These are phyloP conservation scores for Falco rusticolus DNA, from an alignment of 2,797 vertebrate genomes.

Conservation along the genomic window DNA sequence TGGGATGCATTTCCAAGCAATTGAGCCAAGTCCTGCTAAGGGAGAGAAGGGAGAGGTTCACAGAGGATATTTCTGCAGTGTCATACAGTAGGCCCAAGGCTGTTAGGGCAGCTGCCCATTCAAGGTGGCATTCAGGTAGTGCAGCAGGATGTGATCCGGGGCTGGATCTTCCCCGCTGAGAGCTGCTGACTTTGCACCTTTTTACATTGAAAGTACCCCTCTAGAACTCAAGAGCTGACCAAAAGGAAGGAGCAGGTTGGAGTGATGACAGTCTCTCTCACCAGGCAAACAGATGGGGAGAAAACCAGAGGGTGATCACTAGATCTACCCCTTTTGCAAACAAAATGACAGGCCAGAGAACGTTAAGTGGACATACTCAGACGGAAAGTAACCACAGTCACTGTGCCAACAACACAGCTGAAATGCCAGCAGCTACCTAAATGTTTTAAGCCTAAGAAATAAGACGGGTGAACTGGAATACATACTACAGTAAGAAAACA, in stretches of 20 bases:
- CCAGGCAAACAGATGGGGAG: background rate
- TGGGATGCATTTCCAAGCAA: background rate
- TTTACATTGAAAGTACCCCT: background rate
- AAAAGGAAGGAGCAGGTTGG: background rate
- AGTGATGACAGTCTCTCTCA: background rate
- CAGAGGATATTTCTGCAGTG: background rate
- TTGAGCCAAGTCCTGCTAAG: background rate
- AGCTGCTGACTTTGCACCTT: background rate
- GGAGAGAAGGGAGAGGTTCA: background rate
- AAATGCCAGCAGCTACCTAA: background rate
- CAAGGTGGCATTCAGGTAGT: background rate
- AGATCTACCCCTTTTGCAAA: background rate
- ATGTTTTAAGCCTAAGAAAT: background rate
- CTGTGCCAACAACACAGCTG: background rate
- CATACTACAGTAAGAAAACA: background rate
- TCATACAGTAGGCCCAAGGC: background rate
- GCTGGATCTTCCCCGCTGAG: background rate
- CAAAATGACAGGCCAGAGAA: background rate
- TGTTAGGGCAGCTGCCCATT: background rate
- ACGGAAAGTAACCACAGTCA: background rate
- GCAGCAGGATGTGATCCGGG: background rate
- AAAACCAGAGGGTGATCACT: background rate
- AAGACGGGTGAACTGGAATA: background rate
- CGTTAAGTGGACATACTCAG: background rate
- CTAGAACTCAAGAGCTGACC: background rate